Conservation (phyloP, 2,797 vertebrate species). For the Urocyon cinereoargenteus region DNA sequence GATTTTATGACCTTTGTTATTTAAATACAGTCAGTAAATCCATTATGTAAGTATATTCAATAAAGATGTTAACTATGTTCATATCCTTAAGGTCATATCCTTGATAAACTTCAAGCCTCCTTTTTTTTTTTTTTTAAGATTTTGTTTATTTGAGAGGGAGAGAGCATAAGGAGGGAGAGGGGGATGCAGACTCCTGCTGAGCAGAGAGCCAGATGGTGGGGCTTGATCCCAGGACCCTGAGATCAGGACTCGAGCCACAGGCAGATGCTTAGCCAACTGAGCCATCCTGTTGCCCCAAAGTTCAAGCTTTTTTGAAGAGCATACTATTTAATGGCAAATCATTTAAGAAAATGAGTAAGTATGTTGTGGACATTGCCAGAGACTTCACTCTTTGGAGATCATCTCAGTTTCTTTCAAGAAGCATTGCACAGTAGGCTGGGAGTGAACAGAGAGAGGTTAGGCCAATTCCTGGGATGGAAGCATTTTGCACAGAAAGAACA, state of each 20-base stretch:
- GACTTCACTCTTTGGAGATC: not conserved
- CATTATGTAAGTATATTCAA: not conserved
- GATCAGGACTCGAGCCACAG: no score
- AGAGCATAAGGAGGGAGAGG: no score
- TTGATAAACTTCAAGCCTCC: not conserved
- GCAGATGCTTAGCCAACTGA: no score
- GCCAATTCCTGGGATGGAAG: not conserved
- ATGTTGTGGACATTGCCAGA: not conserved
- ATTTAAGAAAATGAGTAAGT: not conserved
- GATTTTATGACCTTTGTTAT: not conserved
- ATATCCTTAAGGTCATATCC: not conserved
- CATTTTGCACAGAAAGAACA: not conserved
- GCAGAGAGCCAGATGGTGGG: no score
- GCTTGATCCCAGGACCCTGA: no score
- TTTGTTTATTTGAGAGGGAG: no score
- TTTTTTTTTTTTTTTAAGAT: no score
- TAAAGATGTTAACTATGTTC: not conserved
- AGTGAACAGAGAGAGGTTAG: not conserved
- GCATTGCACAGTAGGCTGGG: not conserved
- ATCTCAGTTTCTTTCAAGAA: not conserved
- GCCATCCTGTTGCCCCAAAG: no score
- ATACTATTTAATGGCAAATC: not conserved
- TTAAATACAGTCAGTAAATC: not conserved
- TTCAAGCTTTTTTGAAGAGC: not conserved
- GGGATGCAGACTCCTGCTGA: no score